Conservation (phyloP, 2,113 vertebrate species). For the Pachyramphus minor region DNA sequence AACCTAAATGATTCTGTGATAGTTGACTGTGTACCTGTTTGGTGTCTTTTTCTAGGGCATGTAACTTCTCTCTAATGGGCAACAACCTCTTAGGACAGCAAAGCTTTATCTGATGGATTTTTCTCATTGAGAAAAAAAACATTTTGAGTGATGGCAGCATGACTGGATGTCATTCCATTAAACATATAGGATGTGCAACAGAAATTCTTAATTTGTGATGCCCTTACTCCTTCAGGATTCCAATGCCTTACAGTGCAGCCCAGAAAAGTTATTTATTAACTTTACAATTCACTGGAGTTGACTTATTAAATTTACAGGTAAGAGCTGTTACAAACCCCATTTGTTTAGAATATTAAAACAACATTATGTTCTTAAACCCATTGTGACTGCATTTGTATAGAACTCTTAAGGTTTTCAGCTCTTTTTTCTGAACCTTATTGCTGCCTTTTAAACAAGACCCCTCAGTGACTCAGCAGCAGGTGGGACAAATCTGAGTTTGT, state of each 20-base stretch:
- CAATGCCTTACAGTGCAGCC: not conserved
- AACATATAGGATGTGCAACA: not conserved
- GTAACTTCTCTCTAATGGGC: not conserved
- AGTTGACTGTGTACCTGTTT: not conserved
- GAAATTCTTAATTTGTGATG: not conserved
- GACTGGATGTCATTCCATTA: not conserved
- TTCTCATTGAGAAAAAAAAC: not conserved
- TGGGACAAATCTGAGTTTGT: not conserved
- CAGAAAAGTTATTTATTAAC: not conserved
- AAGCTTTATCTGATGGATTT: not conserved
- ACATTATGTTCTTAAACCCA: not conserved
- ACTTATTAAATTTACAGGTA: not conserved
- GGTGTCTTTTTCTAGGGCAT: not conserved
- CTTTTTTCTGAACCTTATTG: not conserved
- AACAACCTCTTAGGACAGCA: not conserved
- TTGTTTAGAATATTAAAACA: not conserved
- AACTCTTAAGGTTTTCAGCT: not conserved
- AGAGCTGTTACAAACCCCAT: not conserved
- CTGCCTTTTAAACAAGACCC: not conserved
- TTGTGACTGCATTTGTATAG: not conserved
- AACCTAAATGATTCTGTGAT: not conserved
- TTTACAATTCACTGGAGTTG: not conserved
- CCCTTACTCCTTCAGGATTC: not conserved
- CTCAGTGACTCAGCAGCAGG: not conserved
- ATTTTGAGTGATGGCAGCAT: not conserved